Percentiles rank a stretch among this genome's conserved stretches.
phyloP scores from a whole-genome alignment of 2,888 invertebrate genomes.

The Eretmocerus hayati region DNA sequence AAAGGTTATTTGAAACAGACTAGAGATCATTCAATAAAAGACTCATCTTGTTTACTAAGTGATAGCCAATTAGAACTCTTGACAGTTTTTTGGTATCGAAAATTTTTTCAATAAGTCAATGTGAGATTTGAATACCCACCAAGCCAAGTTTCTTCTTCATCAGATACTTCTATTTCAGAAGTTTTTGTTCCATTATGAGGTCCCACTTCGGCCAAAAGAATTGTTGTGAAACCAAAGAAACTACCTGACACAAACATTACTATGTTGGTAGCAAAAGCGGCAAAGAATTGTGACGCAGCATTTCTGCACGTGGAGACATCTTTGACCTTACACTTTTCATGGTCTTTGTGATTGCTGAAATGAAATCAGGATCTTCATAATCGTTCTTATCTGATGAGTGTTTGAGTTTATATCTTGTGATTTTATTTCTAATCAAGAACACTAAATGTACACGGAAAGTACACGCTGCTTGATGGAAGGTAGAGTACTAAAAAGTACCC shows the following conservation, averaged over 20 bases:
- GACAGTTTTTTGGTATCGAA: not conserved
- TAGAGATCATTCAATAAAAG: too few species aligned
- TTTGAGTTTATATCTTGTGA: too few species aligned
- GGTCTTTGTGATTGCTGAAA: not conserved
- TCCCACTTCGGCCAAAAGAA: not conserved
- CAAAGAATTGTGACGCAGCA: slow-evolving; percentile 1
- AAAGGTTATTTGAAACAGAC: too few species aligned
- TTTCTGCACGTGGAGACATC: not conserved
- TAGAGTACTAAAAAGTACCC: too few species aligned
- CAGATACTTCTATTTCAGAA: not conserved
- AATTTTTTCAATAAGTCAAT: too few species aligned
- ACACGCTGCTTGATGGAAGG: too few species aligned
- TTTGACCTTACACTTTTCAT: not conserved
- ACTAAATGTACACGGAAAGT: too few species aligned
- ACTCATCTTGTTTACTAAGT: too few species aligned
- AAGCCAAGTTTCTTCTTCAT: slow-evolving; percentile 1
- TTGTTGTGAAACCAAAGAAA: not conserved
- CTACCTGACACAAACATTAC: slow-evolving; percentile 1
- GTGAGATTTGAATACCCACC: slow-evolving; percentile 3
- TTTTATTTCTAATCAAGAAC: too few species aligned
- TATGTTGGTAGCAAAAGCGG: not conserved
- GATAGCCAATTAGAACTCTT: not conserved
- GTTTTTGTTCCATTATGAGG: not conserved
- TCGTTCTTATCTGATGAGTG: too few species aligned
- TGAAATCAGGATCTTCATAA: too few species aligned